These are phyloP conservation scores for Sebastes taczanowskii DNA, from an alignment of 2,797 vertebrate species.

Conservation along the genomic window DNA sequence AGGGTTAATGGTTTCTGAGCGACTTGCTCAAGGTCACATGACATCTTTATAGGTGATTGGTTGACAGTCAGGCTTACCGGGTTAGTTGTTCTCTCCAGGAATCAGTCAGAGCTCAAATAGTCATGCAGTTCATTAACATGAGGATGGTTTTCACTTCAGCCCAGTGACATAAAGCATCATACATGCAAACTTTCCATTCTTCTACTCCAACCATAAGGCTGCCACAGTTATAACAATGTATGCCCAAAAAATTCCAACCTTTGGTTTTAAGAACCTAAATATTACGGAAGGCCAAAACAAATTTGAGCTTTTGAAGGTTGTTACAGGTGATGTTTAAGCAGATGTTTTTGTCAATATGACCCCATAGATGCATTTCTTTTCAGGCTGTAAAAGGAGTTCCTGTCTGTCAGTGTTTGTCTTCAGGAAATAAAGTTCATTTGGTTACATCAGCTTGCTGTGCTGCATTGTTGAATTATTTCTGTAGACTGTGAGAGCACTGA, in stretches of 20 bases:
- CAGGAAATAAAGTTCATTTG: constrained; percentile 35
- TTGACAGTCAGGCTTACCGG: neutral
- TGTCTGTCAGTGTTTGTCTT: constrained; percentile 23
- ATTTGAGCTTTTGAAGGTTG: neutral
- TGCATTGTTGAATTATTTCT: constrained; percentile 45
- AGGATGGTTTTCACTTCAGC: neutral
- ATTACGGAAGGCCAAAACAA: neutral
- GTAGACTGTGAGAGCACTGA: constrained; percentile 13
- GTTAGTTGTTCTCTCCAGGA: neutral
- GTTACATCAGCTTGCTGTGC: constrained; percentile 36
- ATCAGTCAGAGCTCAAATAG: neutral
- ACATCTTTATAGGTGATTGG: neutral
- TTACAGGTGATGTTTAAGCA: neutral
- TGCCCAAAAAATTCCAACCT: neutral
- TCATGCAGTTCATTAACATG: neutral
- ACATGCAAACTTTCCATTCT: neutral
- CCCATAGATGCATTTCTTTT: neutral
- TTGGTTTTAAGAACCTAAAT: neutral
- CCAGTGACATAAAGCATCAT: neutral
- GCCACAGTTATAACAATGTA: neutral
- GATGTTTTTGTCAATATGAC: neutral
- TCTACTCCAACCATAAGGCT: neutral
- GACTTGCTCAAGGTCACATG: neutral
- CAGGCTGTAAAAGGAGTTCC: neutral
- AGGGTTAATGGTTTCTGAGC: neutral